Conservation (phyloP, 2,113 vertebrate species). For the Colaptes auratus region DNA sequence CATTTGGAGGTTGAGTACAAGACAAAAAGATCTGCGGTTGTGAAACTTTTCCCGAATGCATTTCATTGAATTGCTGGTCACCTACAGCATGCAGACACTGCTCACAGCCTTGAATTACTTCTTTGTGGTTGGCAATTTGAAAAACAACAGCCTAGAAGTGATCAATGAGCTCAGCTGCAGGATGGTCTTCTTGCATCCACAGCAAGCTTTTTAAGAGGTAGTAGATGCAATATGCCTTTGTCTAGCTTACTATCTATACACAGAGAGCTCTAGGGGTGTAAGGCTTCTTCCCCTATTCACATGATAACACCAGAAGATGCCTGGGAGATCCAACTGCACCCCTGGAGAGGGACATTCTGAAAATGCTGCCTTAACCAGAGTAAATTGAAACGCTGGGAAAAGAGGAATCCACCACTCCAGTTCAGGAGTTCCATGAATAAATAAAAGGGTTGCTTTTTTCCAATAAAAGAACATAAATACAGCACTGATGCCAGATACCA, state of each 20-base stretch:
- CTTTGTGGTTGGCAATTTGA: background rate
- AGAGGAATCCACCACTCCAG: background rate
- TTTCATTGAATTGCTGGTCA: background rate
- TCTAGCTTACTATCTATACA: background rate
- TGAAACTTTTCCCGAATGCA: background rate
- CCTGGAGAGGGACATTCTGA: background rate
- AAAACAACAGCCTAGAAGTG: background rate
- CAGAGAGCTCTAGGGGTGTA: background rate
- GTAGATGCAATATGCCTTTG: background rate
- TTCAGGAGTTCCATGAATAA: background rate
- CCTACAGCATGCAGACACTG: background rate
- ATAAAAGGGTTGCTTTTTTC: background rate
- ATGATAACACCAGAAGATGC: background rate
- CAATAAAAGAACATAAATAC: background rate
- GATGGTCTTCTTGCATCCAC: background rate
- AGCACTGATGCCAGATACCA: background rate
- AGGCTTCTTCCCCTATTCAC: background rate
- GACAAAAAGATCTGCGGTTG: background rate
- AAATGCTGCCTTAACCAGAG: background rate
- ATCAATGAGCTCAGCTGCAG: background rate
- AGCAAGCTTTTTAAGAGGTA: background rate
- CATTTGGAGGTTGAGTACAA: background rate
- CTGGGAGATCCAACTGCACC: background rate
- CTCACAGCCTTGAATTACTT: background rate
- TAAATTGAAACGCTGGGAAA: background rate